These are phyloP conservation scores for Sceloporus tristichus DNA, from an alignment of 2,113 vertebrate genomes.

Conservation along the genomic window DNA sequence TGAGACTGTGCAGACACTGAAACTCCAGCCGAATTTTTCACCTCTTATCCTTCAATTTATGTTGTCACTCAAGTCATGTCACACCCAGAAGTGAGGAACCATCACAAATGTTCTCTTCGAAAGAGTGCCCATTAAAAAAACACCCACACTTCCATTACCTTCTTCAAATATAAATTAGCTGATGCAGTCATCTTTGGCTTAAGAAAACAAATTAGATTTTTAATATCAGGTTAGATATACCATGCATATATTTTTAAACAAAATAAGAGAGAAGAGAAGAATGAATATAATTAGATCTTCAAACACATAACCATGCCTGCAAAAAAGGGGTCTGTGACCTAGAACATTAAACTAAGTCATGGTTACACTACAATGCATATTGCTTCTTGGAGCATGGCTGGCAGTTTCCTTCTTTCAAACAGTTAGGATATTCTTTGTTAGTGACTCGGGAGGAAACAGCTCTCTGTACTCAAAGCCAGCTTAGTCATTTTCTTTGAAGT, in stretches of 20 bases:
- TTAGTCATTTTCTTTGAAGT: constrained; percentile 14
- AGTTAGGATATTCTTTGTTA: background rate
- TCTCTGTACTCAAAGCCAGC: background rate
- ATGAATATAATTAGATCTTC: constrained; percentile 49
- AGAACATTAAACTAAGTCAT: background rate
- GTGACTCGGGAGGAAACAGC: background rate
- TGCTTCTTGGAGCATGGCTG: background rate
- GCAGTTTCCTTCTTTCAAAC: constrained; percentile 12
- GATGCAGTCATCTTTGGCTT: constrained; percentile 44
- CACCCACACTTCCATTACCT: background rate
- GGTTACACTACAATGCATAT: background rate
- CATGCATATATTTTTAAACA: constrained; percentile 19
- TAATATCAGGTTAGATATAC: constrained; percentile 15
- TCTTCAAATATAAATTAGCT: constrained; percentile 44
- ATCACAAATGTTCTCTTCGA: background rate
- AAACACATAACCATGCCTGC: constrained; percentile 41
- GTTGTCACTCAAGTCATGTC: constrained; percentile 23
- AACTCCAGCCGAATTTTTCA: background rate
- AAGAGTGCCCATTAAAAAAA: background rate
- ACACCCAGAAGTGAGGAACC: constrained; percentile 40
- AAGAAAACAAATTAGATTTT: constrained; percentile 54
- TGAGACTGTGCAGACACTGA: background rate
- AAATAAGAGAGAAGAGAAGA: background rate
- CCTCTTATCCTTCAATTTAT: constrained; percentile 1
- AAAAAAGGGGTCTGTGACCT: constrained; percentile 34